Percentiles rank a stretch among this genome's conserved stretches.
phyloP scores from a whole-genome alignment of 1,140 invertebrate species.

The Latrodectus geometricus region DNA sequence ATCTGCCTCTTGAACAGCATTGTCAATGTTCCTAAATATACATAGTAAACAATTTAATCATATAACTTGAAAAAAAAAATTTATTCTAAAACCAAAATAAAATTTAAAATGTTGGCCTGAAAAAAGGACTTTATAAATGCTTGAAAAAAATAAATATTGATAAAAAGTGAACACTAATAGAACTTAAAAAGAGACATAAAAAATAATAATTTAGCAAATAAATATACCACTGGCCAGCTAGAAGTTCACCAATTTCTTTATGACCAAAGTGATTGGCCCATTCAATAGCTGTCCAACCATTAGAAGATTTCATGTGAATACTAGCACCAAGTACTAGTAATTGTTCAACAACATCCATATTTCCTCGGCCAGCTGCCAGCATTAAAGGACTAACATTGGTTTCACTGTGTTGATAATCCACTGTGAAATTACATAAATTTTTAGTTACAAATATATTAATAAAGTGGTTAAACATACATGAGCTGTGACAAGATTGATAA shows the following conservation, averaged over 20 bases:
- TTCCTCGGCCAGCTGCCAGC: conserved; percentile 79
- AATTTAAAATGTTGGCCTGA: too few relatives aligned
- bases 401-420: conserved; percentile 75
- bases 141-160: too few relatives aligned
- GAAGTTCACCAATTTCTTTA: conserved; percentile 73
- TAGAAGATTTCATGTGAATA: conserved; percentile 75
- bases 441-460: neutral
- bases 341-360: conserved; percentile 76
- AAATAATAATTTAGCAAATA: neutral
- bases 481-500: too few relatives aligned
- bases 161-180: too few relatives aligned
- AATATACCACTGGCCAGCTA: conserved; percentile 64
- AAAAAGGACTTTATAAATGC: too few relatives aligned
- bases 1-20: neutral
- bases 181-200: neutral
- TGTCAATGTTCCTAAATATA: conserved; percentile 3
- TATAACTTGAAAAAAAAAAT: neutral
- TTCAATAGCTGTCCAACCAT: conserved; percentile 80
- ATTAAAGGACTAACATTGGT: conserved; percentile 81
- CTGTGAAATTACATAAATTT: conserved; percentile 49
- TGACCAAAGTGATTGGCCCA: conserved; percentile 78
- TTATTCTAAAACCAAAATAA: too few relatives aligned
- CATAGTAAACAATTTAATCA: neutral
- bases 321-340: conserved; percentile 80
- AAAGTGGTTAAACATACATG: too few relatives aligned